Evolutionary conservation across 2,113 vertebrate genomes (phyloP).

Genomic region (Neotragus pygmaeus): DNA sequence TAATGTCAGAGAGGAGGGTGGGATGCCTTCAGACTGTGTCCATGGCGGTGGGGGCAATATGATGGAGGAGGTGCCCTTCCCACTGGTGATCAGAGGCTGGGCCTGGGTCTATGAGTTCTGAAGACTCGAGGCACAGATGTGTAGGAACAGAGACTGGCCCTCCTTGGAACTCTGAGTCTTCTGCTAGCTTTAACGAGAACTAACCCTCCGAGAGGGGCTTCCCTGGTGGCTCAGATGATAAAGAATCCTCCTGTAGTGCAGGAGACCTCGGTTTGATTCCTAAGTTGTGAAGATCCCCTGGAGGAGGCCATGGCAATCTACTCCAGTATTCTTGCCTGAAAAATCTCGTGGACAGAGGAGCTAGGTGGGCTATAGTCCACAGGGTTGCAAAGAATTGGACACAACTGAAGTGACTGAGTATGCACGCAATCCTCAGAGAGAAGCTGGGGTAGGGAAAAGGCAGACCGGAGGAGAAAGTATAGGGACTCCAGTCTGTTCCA

Average conservation of each 20-base stretch:
- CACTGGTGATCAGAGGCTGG: neutral
- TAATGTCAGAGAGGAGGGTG: neutral
- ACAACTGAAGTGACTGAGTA: neutral
- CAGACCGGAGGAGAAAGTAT: fast-evolving
- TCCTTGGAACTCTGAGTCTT: neutral
- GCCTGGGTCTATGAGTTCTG: neutral
- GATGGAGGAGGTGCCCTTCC: neutral
- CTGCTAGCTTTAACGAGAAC: neutral
- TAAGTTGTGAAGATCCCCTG: neutral
- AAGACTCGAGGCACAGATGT: neutral
- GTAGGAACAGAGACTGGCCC: neutral
- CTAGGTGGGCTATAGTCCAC: neutral
- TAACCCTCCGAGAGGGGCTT: neutral
- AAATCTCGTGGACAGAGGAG: neutral
- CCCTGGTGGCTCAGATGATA: neutral
- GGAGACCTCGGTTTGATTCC: neutral
- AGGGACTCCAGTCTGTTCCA: neutral
- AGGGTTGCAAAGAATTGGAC: neutral
- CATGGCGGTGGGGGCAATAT: neutral
- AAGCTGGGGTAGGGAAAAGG: neutral
- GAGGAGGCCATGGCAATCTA: neutral
- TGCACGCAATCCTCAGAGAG: neutral
- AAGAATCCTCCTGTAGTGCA: neutral
- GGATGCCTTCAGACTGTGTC: neutral
- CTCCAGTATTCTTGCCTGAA: neutral